Evolutionary conservation across 2,797 vertebrate genomes (phyloP).

Genomic region (Sphenopsis melanotis): DNA sequence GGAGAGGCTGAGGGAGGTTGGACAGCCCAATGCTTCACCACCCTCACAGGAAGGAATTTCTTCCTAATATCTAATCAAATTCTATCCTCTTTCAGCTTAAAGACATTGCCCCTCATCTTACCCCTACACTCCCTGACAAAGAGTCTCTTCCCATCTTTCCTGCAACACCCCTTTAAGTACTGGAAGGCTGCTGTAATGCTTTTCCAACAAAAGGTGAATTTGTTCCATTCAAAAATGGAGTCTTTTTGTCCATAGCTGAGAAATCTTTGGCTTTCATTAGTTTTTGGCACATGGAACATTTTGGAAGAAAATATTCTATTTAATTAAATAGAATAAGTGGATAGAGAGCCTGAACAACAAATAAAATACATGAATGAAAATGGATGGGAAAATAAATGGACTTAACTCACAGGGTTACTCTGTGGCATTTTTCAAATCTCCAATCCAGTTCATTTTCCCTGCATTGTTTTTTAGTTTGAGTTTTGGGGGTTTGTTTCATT

Average conservation of each 20-base stretch:
- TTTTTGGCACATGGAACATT: neutral
- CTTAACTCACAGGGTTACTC: neutral
- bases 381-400: neutral
- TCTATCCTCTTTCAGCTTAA: neutral
- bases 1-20: neutral
- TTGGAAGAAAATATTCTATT: conserved; percentile 1
- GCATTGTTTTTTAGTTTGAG: neutral
- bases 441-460: neutral
- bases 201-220: neutral
- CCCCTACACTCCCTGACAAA: neutral
- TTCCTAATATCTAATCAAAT: neutral
- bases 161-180: neutral
- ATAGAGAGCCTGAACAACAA: neutral
- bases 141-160: neutral
- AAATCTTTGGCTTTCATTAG: neutral
- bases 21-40: neutral
- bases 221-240: neutral
- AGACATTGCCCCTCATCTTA: neutral
- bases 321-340: neutral
- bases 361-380: neutral
- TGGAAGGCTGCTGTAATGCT: neutral
- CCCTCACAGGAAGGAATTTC: neutral
- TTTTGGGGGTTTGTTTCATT: neutral
- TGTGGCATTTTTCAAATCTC: neutral
- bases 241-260: neutral